phyloP scores from a whole-genome alignment of 1,140 invertebrate genomes.

The Lepidurus couesii region DNA sequence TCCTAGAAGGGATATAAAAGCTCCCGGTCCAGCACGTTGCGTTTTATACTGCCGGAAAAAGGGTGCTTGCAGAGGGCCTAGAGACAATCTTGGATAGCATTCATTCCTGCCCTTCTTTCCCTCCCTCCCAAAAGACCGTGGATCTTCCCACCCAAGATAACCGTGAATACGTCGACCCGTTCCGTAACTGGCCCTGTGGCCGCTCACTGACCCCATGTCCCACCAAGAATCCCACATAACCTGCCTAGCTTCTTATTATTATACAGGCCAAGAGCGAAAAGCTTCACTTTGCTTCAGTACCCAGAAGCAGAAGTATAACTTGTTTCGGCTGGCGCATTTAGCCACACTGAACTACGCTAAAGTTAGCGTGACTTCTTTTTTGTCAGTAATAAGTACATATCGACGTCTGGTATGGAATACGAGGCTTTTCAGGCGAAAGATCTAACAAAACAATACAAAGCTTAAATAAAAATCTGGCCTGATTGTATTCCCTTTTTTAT shows the following conservation, averaged over 20 bases:
- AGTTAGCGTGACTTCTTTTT: too few relatives aligned
- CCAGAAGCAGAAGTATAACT: too few relatives aligned
- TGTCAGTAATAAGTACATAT: too few relatives aligned
- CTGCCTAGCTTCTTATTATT: background rate
- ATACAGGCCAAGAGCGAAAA: background rate
- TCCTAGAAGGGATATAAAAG: constrained; percentile 2
- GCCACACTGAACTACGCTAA: too few relatives aligned
- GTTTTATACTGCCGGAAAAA: constrained; percentile 10
- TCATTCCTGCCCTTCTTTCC: background rate
- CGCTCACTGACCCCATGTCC: constrained; percentile 8
- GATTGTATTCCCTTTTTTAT: too few relatives aligned
- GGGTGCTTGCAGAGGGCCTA: background rate
- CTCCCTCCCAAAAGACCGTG: background rate
- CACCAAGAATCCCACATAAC: background rate
- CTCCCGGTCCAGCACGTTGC: background rate
- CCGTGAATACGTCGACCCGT: constrained; percentile 12
- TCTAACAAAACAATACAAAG: too few relatives aligned
- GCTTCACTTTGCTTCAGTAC: too few relatives aligned
- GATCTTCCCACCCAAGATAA: background rate
- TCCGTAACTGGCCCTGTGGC: constrained; percentile 8
- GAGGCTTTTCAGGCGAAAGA: too few relatives aligned
- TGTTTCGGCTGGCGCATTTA: too few relatives aligned
- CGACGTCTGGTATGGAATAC: too few relatives aligned
- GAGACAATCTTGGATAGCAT: background rate
- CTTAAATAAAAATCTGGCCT: too few relatives aligned